Conservation (phyloP, 2,797 vertebrate genomes). For the Lutjanus campechanus region DNA sequence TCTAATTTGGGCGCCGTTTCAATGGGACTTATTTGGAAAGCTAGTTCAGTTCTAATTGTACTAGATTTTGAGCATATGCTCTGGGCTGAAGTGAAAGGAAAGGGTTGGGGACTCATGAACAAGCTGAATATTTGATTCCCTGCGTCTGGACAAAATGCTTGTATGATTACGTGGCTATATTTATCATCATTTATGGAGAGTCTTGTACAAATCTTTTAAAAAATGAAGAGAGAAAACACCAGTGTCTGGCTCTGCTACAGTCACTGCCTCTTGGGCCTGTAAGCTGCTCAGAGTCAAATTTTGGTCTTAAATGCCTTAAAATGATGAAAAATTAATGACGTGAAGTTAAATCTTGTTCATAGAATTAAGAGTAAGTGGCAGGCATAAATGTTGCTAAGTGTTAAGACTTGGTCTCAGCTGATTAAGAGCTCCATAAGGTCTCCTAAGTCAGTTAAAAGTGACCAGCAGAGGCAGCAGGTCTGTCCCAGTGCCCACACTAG, state of each 20-base stretch:
- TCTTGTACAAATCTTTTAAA: background rate
- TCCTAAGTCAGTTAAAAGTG: background rate
- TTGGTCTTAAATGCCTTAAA: background rate
- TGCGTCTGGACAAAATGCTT: constrained; percentile 11
- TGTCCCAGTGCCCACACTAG: too few species aligned
- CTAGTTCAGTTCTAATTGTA: constrained; percentile 53
- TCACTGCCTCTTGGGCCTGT: background rate
- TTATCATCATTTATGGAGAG: constrained; percentile 16
- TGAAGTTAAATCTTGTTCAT: background rate
- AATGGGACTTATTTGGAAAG: constrained; percentile 54
- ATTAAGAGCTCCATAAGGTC: background rate
- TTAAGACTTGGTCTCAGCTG: background rate
- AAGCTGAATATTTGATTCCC: constrained; percentile 35
- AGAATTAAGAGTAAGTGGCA: background rate
- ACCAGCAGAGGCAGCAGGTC: background rate
- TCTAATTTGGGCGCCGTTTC: constrained; percentile 54
- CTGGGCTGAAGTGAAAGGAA: constrained; percentile 26
- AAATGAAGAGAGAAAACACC: background rate
- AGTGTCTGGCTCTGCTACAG: background rate
- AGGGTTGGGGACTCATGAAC: constrained; percentile 37
- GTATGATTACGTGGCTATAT: constrained; percentile 20
- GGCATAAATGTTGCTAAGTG: background rate
- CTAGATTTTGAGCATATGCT: constrained; percentile 53
- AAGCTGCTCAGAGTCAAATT: background rate
- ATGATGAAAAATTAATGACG: background rate